Evolutionary conservation across 2,888 invertebrate genomes (phyloP), one percentile per base, ranked within the genome.

Genomic region (Anoncus sp.): DNA sequence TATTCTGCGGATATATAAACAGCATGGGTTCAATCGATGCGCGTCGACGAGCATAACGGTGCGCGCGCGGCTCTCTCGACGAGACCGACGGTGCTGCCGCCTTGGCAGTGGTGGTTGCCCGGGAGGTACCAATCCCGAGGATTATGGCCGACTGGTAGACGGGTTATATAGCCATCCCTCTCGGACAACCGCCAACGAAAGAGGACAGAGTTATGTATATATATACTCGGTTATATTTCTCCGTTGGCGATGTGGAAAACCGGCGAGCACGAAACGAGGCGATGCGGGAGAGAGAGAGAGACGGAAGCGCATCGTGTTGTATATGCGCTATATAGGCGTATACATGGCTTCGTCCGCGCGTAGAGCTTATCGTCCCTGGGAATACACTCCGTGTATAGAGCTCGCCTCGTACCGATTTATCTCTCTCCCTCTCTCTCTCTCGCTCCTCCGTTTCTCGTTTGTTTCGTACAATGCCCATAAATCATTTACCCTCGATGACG

Each of bases 31-130:
- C 67, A 71, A 75, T 78, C 75, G 75, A 67, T 72, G 78, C 78
- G 78, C 78, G 82, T 77, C 63, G 77, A 81, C 80, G 84, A 84
- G 83, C 85, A 87, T 89, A 89, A 89, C 89, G 89, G 89, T 89
- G 89, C 88, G 88, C 85, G 87, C 71, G 71, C 38, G 49, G 40
- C 27, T 24, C 72, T 53, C 27, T 22, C 45, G 60, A 45, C 45
- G 76, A 76, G 76, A 22, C 31, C 49, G 55, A 71, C 62, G 85
- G 63, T 72, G 72, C 63, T 72, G 72, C 72, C 72, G 55, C 63
- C 62, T 53, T 16, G 49, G 62, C 71, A 20, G 31, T 35, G 35
- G 20, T 16, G 70, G 60, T 70, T 88, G 86, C 76, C 78, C 77
- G 75, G 77, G 73, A 75, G 66, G 71, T 81, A 80, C 87, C 87